Evolutionary conservation across 2,113 vertebrate species (phyloP), one percentile per base, ranked within the genome.

Genomic region (Mugil cephalus): DNA sequence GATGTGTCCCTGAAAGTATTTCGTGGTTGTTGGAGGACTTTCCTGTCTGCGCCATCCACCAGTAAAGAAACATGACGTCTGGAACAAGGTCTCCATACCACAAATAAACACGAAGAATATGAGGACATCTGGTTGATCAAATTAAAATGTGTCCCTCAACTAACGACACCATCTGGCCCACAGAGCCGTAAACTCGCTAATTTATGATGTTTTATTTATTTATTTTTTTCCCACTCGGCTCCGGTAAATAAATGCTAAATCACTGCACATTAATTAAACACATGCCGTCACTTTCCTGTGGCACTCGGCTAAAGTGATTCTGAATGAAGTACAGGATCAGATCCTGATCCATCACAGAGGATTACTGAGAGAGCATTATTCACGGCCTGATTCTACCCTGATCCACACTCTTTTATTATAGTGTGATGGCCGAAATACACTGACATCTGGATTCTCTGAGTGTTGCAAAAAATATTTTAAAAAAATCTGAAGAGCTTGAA

Each of bases 61-160:
- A 4, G 19, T 10, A n/a, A 38, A 69, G 46, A 47, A 24, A 19
- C 54, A 38, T 34, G 68, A 55, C 42, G 12, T 59, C 60, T 58
- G 79, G 71, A 56, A 52, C 80, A 74, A 48, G 76, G 73, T 83
- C 58, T 76, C 50, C 47, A 71, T 40, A 79, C 52, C 55, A n/a
- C 62, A 78, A 66, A 70, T 64, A 80, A 70, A 84, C 73, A 61
- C 1, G 56, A 53, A 74, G 77, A 69, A 66, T 64, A 36, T 24
- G 47, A 76, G 70, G 77, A 81, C 82, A 85, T 85, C 74, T 83
- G 87, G 84, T 55, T 79, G 69, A 88, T 84, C 71, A 82, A 82
- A 88, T 86, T 70, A 84, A 87, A 83, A 68, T 7, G 63, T 52
- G 87, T 86, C 78, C 78, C 72, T 82, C 77, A 74, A 45, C 72